phyloP scores from a whole-genome alignment of 2,888 invertebrate genomes.

The Thecocarcelia acutangulata region DNA sequence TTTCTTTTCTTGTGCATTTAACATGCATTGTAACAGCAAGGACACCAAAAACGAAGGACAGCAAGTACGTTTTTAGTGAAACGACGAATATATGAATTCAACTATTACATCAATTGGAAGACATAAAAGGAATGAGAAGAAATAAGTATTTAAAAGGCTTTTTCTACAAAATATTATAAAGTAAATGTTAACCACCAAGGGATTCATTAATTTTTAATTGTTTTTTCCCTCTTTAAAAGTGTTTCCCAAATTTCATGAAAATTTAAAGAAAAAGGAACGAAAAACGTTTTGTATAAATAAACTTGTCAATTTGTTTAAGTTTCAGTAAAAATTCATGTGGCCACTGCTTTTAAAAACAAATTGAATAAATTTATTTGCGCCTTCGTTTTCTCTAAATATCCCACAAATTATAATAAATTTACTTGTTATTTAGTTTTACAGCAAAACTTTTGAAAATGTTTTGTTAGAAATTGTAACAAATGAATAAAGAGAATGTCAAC shows the following conservation, averaged over 20 bases:
- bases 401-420: constrained; percentile 56
- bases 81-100: constrained; percentile 10
- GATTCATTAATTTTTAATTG: constrained; percentile 53
- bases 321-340: no score
- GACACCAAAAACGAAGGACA: constrained; percentile 24
- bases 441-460: constrained; percentile 60
- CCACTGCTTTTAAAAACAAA: not conserved
- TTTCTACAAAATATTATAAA: constrained; percentile 4
- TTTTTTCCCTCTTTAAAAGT: constrained; percentile 8
- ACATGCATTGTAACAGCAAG: constrained; percentile 43
- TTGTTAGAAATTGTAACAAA: not conserved
- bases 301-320: not conserved
- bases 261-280: not conserved
- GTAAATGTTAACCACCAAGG: constrained; percentile 15
- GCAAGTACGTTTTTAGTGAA: constrained; percentile 8
- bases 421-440: constrained; percentile 67
- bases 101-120: not conserved
- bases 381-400: not conserved
- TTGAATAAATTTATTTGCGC: not conserved
- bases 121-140: not conserved
- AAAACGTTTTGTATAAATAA: not conserved
- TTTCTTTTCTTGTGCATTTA: constrained; percentile 52
- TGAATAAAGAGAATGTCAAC: constrained; percentile 45
- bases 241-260: not conserved
- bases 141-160: constrained; percentile 12